Percentiles rank a stretch among this genome's conserved stretches.
phyloP scores from a whole-genome alignment of 2,888 invertebrate genomes.

The Cryptus armator region DNA sequence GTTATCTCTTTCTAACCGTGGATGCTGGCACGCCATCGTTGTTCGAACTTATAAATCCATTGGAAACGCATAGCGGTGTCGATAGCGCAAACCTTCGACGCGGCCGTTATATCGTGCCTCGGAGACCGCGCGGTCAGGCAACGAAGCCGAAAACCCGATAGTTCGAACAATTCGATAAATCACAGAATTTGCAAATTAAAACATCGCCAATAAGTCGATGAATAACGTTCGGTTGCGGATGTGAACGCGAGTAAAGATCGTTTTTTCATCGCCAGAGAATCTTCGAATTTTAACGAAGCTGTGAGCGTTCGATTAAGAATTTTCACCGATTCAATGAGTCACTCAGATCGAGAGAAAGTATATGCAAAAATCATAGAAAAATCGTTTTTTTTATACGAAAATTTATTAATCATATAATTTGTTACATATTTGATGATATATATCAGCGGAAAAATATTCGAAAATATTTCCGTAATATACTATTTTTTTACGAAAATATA shows the following conservation, averaged over 20 bases:
- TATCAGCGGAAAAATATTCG: too few species aligned
- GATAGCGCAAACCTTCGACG: constrained; percentile 36
- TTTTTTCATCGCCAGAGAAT: neutral
- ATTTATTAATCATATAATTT: too few species aligned
- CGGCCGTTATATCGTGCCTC: constrained; percentile 17
- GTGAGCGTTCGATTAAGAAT: neutral
- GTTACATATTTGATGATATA: too few species aligned
- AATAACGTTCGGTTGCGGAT: neutral
- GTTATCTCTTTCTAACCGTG: constrained; percentile 24
- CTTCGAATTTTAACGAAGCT: neutral
- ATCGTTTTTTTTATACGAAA: too few species aligned
- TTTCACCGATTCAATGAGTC: neutral
- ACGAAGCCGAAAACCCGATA: constrained; percentile 12
- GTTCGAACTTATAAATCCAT: constrained; percentile 65
- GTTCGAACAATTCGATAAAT: constrained; percentile 38
- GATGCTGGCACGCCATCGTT: constrained; percentile 17
- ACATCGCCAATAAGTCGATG: neutral
- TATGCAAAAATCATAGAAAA: too few species aligned
- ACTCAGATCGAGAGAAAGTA: too few species aligned
- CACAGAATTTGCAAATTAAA: constrained; percentile 39
- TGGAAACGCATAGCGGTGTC: constrained; percentile 42
- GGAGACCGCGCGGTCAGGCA: neutral
- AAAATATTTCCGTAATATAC: too few species aligned
- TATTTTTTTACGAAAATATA: too few species aligned
- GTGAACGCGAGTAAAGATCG: neutral